Evolutionary conservation across 1,140 invertebrate genomes (phyloP).

Genomic region (Musca domestica): DNA sequence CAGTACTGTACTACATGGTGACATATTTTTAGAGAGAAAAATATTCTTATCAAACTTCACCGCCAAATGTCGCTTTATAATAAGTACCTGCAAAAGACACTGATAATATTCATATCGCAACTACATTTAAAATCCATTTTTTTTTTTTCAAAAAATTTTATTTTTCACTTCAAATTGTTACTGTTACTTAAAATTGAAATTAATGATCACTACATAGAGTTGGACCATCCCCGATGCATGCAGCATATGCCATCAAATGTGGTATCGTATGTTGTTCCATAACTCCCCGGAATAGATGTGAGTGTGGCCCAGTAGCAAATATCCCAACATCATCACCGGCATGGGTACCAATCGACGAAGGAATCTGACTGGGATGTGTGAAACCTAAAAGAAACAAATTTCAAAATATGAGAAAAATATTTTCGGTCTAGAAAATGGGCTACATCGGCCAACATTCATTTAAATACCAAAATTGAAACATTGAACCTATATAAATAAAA

Average conservation of each 20-base stretch:
- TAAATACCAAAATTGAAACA: no score
- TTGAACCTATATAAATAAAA: no score
- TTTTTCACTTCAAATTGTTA: no score
- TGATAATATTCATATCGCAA: no score
- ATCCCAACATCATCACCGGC: conserved; percentile 69
- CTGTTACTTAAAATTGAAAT: no score
- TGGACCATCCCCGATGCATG: conserved; percentile 30
- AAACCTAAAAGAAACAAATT: neutral
- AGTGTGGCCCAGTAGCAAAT: conserved; percentile 64
- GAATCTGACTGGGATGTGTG: conserved; percentile 49
- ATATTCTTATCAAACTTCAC: no score
- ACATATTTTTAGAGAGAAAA: no score
- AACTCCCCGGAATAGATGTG: conserved; percentile 70
- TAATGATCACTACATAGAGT: conserved; percentile 13
- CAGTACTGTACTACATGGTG: no score
- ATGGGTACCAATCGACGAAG: conserved; percentile 59
- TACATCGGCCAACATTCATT: neutral
- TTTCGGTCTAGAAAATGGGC: neutral
- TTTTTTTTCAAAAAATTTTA: no score
- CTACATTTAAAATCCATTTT: no score
- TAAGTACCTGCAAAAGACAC: no score
- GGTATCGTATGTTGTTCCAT: conserved; percentile 77
- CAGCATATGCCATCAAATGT: conserved; percentile 69
- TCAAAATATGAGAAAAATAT: neutral
- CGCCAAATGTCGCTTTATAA: no score